Evolutionary conservation across 2,797 vertebrate species (phyloP), one percentile per base, ranked within the genome.

Genomic region (Taenioides sp.): DNA sequence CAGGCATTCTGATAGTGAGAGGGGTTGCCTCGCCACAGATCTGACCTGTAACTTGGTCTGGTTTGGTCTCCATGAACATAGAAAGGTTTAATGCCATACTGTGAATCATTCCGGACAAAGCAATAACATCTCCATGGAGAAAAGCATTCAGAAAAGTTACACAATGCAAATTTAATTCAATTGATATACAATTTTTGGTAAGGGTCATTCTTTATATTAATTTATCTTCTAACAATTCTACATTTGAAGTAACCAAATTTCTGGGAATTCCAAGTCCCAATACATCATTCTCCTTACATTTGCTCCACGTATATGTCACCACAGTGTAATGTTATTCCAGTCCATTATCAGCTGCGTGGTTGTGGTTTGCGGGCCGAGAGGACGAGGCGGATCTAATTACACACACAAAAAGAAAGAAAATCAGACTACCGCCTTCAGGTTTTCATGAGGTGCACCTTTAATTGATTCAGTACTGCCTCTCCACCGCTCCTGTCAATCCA

Each of bases 401-500:
- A 31, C 1, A 16, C 10, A 25, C 10, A 16, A 12, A 58, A 27
- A 28, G 68, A 63, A 66, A 37, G 54, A 23, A 22, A 31, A 75
- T 17, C 71, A 79, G 49, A 73, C 60, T 54, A 43, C 72, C 76
- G 60, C 58, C 67, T 37, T 37, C 18, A 52, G 75, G 73, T 84
- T 90, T 28, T 88, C 89, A 91, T 89, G 88, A 90, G 90, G 81
- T 87, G 11, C 80, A 70, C 76, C 78, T 81, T 43, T 88, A 88
- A 90, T 90, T 91, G 91, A 92, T 93, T 91, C 87, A 85, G 85
- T 81, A 77, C 88, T 91, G 92, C 88, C 91, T 88, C 84, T 81
- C 79, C 86, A 83, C 81, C 84, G 85, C 86, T 90, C 86, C 83
- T 88, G 7, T 88, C 89, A 91, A 92, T 93, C 90, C 89, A 93